A percentile compares a stretch with the other conserved stretches of the same genome.
These are phyloP conservation scores for Leptinotarsa lineolata DNA, from an alignment of 1,140 invertebrate species.

Conservation along the genomic window DNA sequence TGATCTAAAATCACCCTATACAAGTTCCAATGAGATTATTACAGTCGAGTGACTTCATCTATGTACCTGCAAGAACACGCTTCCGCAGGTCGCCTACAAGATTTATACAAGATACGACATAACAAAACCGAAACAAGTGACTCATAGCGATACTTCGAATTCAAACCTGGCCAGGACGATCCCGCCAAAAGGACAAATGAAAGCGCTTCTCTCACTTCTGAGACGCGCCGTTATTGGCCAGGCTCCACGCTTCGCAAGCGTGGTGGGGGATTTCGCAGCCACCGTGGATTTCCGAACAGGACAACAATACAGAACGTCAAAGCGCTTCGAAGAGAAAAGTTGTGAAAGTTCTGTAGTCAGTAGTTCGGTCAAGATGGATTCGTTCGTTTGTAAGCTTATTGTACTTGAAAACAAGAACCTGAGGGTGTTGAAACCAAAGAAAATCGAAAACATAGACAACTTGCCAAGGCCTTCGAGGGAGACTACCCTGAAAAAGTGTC, in stretches of 20 bases:
- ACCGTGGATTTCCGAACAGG: background rate
- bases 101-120: background rate
- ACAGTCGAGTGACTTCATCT: too few relatives aligned
- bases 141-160: background rate
- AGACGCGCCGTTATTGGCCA: background rate
- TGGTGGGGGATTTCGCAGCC: background rate
- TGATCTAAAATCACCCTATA: too few relatives aligned
- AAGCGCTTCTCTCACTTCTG: background rate
- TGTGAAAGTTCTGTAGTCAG: background rate
- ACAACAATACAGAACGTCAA: background rate
- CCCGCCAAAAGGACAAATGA: background rate
- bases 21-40: too few relatives aligned
- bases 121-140: background rate
- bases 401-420: slow-evolving; percentile 28
- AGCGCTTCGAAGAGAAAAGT: background rate
- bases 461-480: slow-evolving; percentile 10
- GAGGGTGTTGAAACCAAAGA: slow-evolving; percentile 27
- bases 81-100: slow-evolving; percentile 1
- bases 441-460: slow-evolving; percentile 24
- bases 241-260: background rate
- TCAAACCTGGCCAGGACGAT: background rate
- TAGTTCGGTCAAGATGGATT: slow-evolving; percentile 16
- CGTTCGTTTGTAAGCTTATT: slow-evolving; percentile 35
- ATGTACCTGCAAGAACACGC: background rate
- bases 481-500: slow-evolving; percentile 35